Conservation (phyloP, 2,888 invertebrate genomes). For the Candidula unifasciata region DNA sequence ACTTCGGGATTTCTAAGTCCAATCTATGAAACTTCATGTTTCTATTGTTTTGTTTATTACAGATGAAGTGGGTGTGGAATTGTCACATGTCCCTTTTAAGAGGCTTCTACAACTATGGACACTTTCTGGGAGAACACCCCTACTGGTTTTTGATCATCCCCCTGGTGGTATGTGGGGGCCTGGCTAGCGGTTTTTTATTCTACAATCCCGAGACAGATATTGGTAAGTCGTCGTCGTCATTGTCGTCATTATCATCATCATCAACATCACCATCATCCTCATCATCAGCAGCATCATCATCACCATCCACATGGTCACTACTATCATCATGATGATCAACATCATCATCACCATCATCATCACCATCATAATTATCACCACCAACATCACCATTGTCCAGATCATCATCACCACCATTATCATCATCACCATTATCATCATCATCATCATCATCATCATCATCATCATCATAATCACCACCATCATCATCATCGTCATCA, state of each 20-base stretch:
- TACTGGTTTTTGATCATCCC: slow-evolving; percentile 55
- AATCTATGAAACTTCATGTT: too few species aligned
- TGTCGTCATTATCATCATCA: too few species aligned
- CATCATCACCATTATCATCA: too few species aligned
- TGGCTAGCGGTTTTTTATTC: slow-evolving; percentile 53
- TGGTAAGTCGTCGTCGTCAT: slow-evolving; percentile 34
- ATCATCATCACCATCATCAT: too few species aligned
- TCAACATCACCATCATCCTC: too few species aligned
- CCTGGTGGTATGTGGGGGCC: slow-evolving; percentile 53
- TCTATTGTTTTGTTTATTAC: neutral
- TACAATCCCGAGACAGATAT: slow-evolving; percentile 58
- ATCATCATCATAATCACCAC: slow-evolving; percentile 11
- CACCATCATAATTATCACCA: too few species aligned
- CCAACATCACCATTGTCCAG: too few species aligned
- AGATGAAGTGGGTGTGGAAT: slow-evolving; percentile 36
- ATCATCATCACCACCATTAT: too few species aligned
- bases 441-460: neutral
- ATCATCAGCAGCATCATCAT: too few species aligned
- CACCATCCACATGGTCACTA: too few species aligned
- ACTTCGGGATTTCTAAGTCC: neutral
- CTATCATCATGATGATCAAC: too few species aligned
- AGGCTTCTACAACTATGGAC: slow-evolving; percentile 55
- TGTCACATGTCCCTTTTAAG: slow-evolving; percentile 7
- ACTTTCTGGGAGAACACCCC: slow-evolving; percentile 58
- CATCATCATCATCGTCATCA: neutral